phyloP scores from a whole-genome alignment of 2,113 vertebrate species.

The Equus quagga region DNA sequence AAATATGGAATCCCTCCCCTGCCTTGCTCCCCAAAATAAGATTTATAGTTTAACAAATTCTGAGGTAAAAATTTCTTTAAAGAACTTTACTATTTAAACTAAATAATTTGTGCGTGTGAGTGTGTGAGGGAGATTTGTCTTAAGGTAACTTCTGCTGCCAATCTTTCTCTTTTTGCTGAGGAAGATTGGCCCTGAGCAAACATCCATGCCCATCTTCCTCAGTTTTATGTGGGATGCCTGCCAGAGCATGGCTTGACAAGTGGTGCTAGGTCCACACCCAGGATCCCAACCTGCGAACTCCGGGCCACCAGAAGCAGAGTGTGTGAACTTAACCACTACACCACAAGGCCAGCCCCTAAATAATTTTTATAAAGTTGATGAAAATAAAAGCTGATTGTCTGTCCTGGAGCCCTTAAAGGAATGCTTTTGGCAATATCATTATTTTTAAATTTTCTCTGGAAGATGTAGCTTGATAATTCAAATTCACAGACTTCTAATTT shows the following conservation, averaged over 20 bases:
- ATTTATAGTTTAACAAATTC: background rate
- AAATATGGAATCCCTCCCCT: background rate
- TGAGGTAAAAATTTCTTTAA: background rate
- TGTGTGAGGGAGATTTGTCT: too few species aligned
- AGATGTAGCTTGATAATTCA: conserved; percentile 50
- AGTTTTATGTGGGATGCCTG: too few species aligned
- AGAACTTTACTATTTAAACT: background rate
- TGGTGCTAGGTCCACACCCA: too few species aligned
- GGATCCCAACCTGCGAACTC: too few species aligned
- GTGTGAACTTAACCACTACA: too few species aligned
- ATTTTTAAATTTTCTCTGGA: background rate
- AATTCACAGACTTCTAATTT: conserved; percentile 16
- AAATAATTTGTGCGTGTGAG: too few species aligned
- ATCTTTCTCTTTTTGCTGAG: too few species aligned
- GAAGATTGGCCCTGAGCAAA: too few species aligned
- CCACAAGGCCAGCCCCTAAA: background rate
- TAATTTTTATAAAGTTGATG: conserved; percentile 8
- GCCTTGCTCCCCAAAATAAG: background rate
- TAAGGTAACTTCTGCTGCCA: too few species aligned
- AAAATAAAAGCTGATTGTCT: conserved; percentile 47
- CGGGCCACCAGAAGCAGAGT: too few species aligned
- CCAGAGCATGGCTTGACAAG: too few species aligned
- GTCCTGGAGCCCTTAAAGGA: conserved; percentile 27
- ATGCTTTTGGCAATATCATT: background rate
- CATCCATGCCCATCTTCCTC: too few species aligned